Base-by-base conservation (phyloP, 2,113 vertebrate genomes). In the Herpetotheres cachinnans region DNA sequence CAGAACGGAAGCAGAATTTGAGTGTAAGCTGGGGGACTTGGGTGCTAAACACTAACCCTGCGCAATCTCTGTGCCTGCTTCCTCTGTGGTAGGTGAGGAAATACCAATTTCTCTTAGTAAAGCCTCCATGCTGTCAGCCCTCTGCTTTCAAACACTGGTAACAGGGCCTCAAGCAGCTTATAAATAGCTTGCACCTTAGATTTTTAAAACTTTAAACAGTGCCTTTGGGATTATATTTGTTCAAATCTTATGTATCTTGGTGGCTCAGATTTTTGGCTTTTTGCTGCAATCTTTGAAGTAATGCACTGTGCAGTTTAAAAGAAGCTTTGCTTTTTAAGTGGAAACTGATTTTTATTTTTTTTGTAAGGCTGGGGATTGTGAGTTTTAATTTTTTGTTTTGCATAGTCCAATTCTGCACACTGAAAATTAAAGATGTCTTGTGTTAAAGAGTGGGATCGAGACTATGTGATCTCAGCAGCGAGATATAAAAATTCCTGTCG, bases 341-440 rank as follows among this genome's bases (percentile, higher is more conserved):
- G 25, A 30, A 59, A 50, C 21, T 62, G 34, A 20, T 84, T 27
- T 47, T 56, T 78, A 73, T 11, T 13, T 42, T 42, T 42, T 42
- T 42, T 42, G 42, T 54, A 63, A 63, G 32, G 52, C 29, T 55
- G 18, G 10, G 29, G 22, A 36, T 40, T 49, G 47, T 24, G 24
- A 14, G 0, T 3, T 67, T 82, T 59, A 3, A 19, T 21, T 52
- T 26, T 62, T 61, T 59, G 44, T 73, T 88, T 82, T 65, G 7
- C 10, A 0, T 14, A 24, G n/a, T 65, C 50, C 11, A 25, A 1
- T 85, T 84, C 36, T 73, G 29, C 19, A 4, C 3, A 17, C 36
- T 56, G 50, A 34, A 59, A 85, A 56, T 46, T 4, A 34, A 62
- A 73, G 71, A 50, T 15, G 8, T 3, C 12, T 84, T 0, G 0